Percentiles rank a stretch among this genome's conserved stretches.
Conservation (phyloP, 1,140 invertebrate genomes). For the Andricus grossulariae region DNA sequence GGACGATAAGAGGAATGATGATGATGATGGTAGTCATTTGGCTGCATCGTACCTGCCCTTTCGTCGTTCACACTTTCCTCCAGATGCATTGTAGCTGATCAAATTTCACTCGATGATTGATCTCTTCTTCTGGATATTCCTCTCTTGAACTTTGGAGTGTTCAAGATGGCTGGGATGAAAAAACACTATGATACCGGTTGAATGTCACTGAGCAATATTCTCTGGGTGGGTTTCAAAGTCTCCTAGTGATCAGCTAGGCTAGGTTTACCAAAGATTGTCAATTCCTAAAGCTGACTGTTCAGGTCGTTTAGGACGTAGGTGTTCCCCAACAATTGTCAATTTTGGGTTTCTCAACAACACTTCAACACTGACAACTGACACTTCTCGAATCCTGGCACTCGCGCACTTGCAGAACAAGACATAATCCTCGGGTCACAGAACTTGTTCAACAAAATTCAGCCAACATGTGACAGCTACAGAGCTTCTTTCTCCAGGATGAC, state of each 20-base stretch:
- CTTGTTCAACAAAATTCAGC: neutral
- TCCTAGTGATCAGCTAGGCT: no score
- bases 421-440: neutral
- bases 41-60: conserved; percentile 53
- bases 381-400: neutral
- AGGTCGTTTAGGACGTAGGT: no score
- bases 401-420: neutral
- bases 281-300: no score
- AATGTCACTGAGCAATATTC: no score
- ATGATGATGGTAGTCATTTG: conserved; percentile 46
- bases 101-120: conserved; percentile 16
- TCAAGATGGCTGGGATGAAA: neutral
- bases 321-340: no score
- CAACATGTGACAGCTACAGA: neutral
- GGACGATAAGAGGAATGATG: conserved; percentile 46
- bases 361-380: neutral
- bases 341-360: neutral
- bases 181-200: neutral
- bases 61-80: conserved; percentile 58
- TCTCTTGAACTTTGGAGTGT: neutral
- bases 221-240: no score
- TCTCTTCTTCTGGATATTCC: conserved; percentile 3
- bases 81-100: conserved; percentile 54
- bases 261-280: no score
- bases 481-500: neutral